Conservation (phyloP, 1,140 invertebrate species). For the Trichomalopsis sarcophagae region DNA sequence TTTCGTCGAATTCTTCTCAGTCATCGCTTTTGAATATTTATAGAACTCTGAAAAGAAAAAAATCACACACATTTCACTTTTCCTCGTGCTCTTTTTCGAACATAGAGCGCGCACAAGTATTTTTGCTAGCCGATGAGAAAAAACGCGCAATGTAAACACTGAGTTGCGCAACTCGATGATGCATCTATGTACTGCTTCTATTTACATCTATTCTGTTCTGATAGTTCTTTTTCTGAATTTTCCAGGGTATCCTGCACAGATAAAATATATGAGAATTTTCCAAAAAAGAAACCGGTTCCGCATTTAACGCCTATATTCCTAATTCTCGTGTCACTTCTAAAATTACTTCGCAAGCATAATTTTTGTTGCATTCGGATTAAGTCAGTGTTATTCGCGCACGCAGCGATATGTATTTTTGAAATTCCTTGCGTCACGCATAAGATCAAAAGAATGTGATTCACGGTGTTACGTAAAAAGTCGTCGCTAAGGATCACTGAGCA, state of each 20-base stretch:
- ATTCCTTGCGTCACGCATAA: no score
- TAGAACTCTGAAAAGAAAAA: neutral
- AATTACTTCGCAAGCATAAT: neutral
- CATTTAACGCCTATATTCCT: neutral
- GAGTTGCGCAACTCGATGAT: neutral
- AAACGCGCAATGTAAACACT: neutral
- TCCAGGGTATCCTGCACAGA: neutral
- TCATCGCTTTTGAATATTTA: constrained; percentile 23
- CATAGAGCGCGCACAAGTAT: no score
- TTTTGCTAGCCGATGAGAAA: neutral
- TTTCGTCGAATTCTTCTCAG: neutral
- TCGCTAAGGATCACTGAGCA: neutral
- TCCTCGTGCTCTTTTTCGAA: neutral
- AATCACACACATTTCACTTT: neutral
- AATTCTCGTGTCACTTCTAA: neutral
- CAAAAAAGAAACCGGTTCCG: neutral
- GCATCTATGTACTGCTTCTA: neutral
- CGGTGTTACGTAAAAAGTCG: neutral
- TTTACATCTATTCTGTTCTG: neutral
- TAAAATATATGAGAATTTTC: neutral
- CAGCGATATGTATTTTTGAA: no score
- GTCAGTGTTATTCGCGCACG: neutral
- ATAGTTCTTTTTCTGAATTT: neutral
- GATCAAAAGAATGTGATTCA: no score
- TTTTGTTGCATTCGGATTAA: neutral